A percentile compares a stretch with the other conserved stretches of the same genome.
phyloP scores from a whole-genome alignment of 2,113 vertebrate species.

The Lucifuga dentata region DNA sequence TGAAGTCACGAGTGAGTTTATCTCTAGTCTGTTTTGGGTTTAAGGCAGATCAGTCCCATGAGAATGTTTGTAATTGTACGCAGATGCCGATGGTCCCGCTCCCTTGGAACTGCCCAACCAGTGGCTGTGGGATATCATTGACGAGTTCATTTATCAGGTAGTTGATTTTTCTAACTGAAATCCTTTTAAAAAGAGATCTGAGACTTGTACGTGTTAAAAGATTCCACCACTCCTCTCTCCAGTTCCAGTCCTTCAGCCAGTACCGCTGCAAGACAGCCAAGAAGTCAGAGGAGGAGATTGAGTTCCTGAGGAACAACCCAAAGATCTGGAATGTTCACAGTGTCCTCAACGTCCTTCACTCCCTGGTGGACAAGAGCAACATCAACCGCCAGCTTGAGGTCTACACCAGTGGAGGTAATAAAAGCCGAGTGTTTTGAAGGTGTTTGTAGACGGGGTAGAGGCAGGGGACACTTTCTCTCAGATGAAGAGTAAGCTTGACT shows the following conservation, averaged over 20 bases:
- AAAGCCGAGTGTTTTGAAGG: background rate
- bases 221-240: conserved; percentile 6
- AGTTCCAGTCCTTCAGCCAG: conserved; percentile 99
- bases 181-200: too few relatives aligned
- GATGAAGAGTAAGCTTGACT: too few relatives aligned
- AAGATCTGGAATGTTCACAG: conserved; percentile 99
- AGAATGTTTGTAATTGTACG: conserved; percentile 35
- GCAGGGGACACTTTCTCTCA: background rate
- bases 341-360: conserved; percentile 97
- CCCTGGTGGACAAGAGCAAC: conserved; percentile 98
- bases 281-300: conserved; percentile 96
- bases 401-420: conserved; percentile 96
- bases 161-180: too few relatives aligned
- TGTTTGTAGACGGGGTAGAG: background rate
- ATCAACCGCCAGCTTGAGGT: conserved; percentile 98
- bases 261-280: conserved; percentile 98
- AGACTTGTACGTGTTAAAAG: too few relatives aligned
- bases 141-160: conserved; percentile 99
- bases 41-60: background rate
- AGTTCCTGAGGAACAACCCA: conserved; percentile 96
- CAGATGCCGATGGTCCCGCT: conserved; percentile 98
- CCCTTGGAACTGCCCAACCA: conserved; percentile 98
- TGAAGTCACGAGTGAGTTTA: background rate
- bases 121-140: conserved; percentile 99
- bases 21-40: too few relatives aligned